These are phyloP conservation scores for Aulostomus chinensis DNA, from an alignment of 2,797 vertebrate genomes.

Conservation along the genomic window DNA sequence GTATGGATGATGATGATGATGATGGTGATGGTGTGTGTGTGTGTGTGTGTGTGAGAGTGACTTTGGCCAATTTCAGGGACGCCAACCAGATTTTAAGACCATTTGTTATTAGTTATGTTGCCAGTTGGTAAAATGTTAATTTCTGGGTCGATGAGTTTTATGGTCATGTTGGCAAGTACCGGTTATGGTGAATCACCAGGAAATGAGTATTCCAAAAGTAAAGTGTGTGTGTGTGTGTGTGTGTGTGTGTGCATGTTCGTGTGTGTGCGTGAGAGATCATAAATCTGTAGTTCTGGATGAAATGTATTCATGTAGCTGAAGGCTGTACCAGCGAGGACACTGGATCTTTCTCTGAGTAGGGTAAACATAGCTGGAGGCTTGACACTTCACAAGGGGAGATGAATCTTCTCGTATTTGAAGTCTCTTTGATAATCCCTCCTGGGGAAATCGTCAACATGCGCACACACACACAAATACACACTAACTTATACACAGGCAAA, in stretches of 20 bases:
- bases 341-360: slow-evolving; percentile 44
- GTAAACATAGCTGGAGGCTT: slow-evolving; percentile 48
- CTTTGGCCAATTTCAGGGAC: too few species aligned
- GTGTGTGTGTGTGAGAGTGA: too few species aligned
- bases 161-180: too few species aligned
- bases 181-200: too few species aligned
- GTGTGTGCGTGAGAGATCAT: slow-evolving; percentile 21
- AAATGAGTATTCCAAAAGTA: too few species aligned
- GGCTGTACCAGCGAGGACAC: slow-evolving; percentile 34
- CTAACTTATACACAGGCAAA: slow-evolving; percentile 24
- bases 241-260: too few species aligned
- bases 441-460: slow-evolving; percentile 24
- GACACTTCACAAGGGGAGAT: slow-evolving; percentile 23
- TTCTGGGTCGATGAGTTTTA: too few species aligned
- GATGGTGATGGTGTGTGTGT: slow-evolving; percentile 22
- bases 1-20: too few species aligned
- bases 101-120: too few species aligned
- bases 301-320: slow-evolving; percentile 36
- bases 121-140: too few species aligned
- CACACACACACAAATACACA: slow-evolving; percentile 15
- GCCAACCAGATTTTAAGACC: too few species aligned
- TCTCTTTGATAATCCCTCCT: slow-evolving; percentile 25
- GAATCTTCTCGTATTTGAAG: slow-evolving; percentile 32
- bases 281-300: slow-evolving; percentile 38
- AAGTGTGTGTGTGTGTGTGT: too few species aligned